Evolutionary conservation across 2,888 invertebrate genomes (phyloP).

Genomic region (Lasioglossum zephyrum): DNA sequence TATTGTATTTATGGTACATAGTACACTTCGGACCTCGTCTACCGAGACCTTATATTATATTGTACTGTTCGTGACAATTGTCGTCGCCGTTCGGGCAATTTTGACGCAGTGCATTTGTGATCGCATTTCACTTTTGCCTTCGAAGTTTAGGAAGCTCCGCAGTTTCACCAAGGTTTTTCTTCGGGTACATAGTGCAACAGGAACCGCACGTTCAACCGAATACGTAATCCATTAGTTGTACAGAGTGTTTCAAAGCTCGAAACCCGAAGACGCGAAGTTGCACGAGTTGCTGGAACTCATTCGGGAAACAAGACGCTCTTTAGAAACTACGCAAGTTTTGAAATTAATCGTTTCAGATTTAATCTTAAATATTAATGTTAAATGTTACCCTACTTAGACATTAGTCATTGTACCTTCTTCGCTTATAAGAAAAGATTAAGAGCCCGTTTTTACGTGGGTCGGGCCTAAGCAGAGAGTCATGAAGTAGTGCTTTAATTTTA

Average conservation of each 20-base stretch:
- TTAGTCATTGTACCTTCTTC: background rate
- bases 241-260: conserved; percentile 12
- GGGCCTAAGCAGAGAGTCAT: background rate
- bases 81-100: conserved; percentile 42
- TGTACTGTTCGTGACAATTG: conserved; percentile 26
- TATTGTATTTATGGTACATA: conserved; percentile 60
- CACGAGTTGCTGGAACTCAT: conserved; percentile 4
- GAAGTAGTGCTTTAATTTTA: background rate
- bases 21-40: conserved; percentile 50
- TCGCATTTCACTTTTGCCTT: conserved; percentile 51
- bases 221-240: background rate
- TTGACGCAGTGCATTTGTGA: conserved; percentile 51
- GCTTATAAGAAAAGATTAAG: background rate
- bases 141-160: conserved; percentile 3
- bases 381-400: background rate
- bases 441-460: background rate
- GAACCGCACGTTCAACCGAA: background rate
- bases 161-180: background rate
- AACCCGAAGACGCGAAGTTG: background rate
- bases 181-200: conserved; percentile 22
- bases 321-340: background rate
- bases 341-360: background rate
- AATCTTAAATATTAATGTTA: background rate
- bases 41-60: conserved; percentile 30
- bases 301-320: background rate